phyloP scores from a whole-genome alignment of 2,113 vertebrate genomes.

The Tychaedon coryphoeus region DNA sequence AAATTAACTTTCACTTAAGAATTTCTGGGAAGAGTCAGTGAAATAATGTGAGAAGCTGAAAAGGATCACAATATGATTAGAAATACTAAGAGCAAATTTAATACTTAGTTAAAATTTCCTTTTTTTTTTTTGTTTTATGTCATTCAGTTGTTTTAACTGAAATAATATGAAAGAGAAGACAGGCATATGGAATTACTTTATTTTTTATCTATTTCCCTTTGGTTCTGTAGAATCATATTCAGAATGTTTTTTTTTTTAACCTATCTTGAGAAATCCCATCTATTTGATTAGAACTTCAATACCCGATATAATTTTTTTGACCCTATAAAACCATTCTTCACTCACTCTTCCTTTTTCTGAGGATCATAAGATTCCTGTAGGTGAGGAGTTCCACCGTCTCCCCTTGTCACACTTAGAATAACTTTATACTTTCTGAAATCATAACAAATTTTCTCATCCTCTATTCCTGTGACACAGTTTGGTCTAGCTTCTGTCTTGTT shows the following conservation, averaged over 20 bases:
- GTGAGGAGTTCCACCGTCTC: background rate
- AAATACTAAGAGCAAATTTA: background rate
- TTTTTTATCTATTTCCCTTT: background rate
- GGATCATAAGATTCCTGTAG: background rate
- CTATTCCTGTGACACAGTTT: background rate
- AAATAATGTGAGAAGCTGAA: background rate
- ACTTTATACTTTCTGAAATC: background rate
- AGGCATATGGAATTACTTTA: background rate
- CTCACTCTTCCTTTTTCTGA: background rate
- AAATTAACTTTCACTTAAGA: background rate
- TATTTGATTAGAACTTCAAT: background rate
- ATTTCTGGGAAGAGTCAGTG: background rate
- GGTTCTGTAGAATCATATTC: background rate
- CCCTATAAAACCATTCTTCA: background rate
- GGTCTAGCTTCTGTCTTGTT: background rate
- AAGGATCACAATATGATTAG: background rate
- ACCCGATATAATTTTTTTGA: background rate
- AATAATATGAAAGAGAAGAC: background rate
- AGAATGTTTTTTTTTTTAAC: background rate
- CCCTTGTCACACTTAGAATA: background rate
- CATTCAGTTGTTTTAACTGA: background rate
- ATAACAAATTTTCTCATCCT: background rate
- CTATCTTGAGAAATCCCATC: background rate
- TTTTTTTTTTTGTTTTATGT: background rate
- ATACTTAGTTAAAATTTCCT: background rate